phyloP scores from a whole-genome alignment of 2,888 invertebrate species.

The Tenodera sinensis region DNA sequence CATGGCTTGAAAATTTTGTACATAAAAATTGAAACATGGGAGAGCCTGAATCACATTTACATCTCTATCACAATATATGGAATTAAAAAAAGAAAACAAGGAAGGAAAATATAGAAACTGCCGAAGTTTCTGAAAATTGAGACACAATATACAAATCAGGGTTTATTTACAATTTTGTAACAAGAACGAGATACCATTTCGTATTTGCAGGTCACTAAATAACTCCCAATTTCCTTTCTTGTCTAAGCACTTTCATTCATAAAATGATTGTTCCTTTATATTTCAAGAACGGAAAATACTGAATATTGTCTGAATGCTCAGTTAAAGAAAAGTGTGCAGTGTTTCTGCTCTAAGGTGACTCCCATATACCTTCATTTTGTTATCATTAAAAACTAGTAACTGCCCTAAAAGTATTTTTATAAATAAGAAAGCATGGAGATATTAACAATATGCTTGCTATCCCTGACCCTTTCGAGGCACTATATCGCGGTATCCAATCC shows the following conservation, averaged over 20 bases:
- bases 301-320: not conserved
- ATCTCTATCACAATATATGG: constrained; percentile 2
- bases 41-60: constrained; percentile 14
- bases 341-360: not conserved
- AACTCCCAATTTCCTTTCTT: not conserved
- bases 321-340: not conserved
- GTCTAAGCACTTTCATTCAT: not conserved
- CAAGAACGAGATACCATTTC: not conserved
- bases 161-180: not conserved
- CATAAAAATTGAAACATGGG: constrained; percentile 7
- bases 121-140: not conserved
- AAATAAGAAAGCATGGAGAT: constrained; percentile 1
- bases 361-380: not conserved
- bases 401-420: not conserved
- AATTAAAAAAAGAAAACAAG: not conserved
- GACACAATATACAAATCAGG: not conserved
- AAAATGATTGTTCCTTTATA: not conserved
- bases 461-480: not conserved
- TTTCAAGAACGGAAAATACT: not conserved
- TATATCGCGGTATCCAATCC: not conserved
- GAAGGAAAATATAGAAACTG: not conserved
- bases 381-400: not conserved
- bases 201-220: not conserved
- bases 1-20: constrained; percentile 7
- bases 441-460: not conserved